These are phyloP conservation scores for Limnodromus scolopaceus DNA, from an alignment of 2,797 vertebrate genomes.

Conservation along the genomic window DNA sequence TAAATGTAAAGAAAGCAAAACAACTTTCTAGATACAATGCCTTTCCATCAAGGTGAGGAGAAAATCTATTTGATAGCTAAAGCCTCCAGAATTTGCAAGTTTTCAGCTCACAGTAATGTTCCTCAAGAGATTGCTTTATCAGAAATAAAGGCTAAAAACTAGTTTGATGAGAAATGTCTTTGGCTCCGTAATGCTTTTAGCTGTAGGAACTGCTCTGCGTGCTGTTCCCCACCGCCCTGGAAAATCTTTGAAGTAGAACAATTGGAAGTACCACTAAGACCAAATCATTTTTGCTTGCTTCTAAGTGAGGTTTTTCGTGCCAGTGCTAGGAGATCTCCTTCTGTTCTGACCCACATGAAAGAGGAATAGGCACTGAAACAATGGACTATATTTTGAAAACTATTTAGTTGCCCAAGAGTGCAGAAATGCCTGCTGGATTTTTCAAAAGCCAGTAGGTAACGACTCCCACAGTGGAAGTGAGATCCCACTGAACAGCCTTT, in stretches of 20 bases:
- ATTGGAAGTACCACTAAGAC: background rate
- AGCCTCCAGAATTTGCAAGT: background rate
- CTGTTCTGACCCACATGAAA: background rate
- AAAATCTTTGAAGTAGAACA: background rate
- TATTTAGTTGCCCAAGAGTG: background rate
- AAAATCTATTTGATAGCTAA: background rate
- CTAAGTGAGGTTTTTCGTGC: background rate
- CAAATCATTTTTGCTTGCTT: background rate
- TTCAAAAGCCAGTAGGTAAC: slow-evolving; percentile 22
- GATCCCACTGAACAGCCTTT: background rate
- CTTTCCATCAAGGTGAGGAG: background rate
- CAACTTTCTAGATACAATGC: background rate
- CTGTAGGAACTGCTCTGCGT: background rate
- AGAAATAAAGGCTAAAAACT: background rate
- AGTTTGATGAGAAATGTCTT: background rate
- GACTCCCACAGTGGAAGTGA: background rate
- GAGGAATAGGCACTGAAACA: background rate
- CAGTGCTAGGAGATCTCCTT: background rate
- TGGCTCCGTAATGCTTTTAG: background rate
- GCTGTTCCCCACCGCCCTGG: background rate
- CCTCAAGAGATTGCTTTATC: background rate
- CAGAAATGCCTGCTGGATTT: background rate
- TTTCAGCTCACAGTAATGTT: background rate
- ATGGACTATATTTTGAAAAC: background rate
- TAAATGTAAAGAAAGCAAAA: background rate